Percentiles rank a stretch among this genome's conserved stretches.
phyloP scores from a whole-genome alignment of 1,140 invertebrate genomes.

The Lepidurus arcticus region DNA sequence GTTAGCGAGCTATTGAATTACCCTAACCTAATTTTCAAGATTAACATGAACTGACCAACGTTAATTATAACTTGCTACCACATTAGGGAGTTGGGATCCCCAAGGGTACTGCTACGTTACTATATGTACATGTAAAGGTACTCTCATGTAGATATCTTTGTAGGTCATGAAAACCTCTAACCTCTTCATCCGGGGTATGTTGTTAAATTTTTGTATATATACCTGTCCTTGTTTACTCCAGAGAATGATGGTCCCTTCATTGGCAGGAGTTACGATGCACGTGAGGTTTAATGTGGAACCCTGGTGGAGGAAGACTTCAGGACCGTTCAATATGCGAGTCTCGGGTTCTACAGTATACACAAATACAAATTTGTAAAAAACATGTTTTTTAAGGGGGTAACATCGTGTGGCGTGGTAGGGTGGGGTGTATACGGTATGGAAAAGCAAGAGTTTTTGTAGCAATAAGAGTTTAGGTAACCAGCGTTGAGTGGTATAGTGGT shows the following conservation, averaged over 20 bases:
- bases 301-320: slow-evolving; percentile 39
- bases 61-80: too few relatives aligned
- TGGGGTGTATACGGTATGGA: too few relatives aligned
- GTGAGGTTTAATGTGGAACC: slow-evolving; percentile 40
- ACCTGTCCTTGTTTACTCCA: slow-evolving; percentile 41
- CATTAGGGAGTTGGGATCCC: too few relatives aligned
- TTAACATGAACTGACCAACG: too few relatives aligned
- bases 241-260: slow-evolving; percentile 39
- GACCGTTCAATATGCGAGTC: slow-evolving; percentile 38
- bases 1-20: too few relatives aligned
- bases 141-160: neutral
- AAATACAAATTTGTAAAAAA: neutral
- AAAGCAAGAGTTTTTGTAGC: too few relatives aligned
- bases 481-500: neutral
- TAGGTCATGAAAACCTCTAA: neutral
- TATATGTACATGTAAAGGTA: too few relatives aligned
- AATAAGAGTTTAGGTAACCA: too few relatives aligned
- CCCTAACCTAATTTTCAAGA: too few relatives aligned
- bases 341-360: slow-evolving; percentile 37
- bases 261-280: slow-evolving; percentile 40
- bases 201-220: neutral
- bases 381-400: neutral
- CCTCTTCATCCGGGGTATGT: too few relatives aligned
- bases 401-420: too few relatives aligned
- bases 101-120: too few relatives aligned